Conservation (phyloP, 1,140 invertebrate species). For the Carcinoscorpius rotundicauda region DNA sequence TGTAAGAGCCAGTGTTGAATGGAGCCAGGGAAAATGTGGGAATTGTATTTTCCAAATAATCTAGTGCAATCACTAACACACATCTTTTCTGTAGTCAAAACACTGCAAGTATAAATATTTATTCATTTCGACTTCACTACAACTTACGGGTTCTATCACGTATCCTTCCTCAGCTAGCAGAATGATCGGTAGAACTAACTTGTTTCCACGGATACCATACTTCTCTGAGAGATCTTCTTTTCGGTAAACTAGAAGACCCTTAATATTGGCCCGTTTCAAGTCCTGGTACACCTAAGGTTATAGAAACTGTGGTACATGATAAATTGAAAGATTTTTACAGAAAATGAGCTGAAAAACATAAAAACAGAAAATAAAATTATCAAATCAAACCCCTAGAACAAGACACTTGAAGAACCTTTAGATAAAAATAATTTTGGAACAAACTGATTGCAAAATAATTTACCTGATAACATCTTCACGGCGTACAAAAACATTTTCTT, state of each 20-base stretch:
- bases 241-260: conserved; percentile 25
- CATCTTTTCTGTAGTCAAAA: too few relatives aligned
- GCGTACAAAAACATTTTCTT: too few relatives aligned
- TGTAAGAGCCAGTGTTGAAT: too few relatives aligned
- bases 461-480: too few relatives aligned
- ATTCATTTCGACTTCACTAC: too few relatives aligned
- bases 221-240: conserved; percentile 29
- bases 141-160: conserved; percentile 24
- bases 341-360: background rate
- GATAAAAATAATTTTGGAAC: too few relatives aligned
- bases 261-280: conserved; percentile 10
- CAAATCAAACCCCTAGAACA: background rate
- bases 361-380: background rate
- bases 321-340: background rate
- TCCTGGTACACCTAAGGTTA: conserved; percentile 11
- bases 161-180: conserved; percentile 30
- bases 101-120: too few relatives aligned
- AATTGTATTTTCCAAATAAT: too few relatives aligned
- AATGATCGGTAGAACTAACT: conserved; percentile 27
- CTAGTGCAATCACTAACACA: too few relatives aligned
- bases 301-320: background rate
- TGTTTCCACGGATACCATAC: conserved; percentile 29
- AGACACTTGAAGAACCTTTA: too few relatives aligned
- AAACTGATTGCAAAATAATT: too few relatives aligned
- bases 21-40: too few relatives aligned